Base-by-base conservation (phyloP, 2,888 invertebrate genomes). In the Heliconius charithonia region DNA sequence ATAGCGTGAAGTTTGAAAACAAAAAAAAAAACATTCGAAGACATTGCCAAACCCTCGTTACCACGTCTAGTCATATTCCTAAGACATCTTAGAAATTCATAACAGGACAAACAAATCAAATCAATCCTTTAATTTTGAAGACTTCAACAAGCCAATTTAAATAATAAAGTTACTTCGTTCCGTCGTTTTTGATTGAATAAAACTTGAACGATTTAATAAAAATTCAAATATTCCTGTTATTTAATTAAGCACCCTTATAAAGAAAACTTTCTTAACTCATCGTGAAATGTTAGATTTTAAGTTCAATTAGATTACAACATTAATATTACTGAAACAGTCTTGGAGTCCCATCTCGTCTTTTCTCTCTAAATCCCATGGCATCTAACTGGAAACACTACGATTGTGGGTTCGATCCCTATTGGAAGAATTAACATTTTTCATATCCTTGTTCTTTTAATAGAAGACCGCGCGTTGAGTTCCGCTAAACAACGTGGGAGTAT, bases 151-250 rank as follows among this genome's bases (percentile, higher is more conserved):
- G 89, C 85, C 88, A 88, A 92, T 92, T 89, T 90, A 88, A 90
- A 89, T 92, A 92, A 92, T 89, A 87, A 87, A 89, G 90, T 93
- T 89, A 88, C 86, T 83, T 85, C 83, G 84, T 87, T 88, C 89
- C 88, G 90, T 79, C 80, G 78, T 75, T 85, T 84, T 83, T 83
- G 83, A 84, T 82, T 84, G 81, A 79, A 82, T 84, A 81, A 80
- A 80, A 83, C 75, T 80, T 76, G 80, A 81, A 76, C 73, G 80
- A 82, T 81, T 83, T 80, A 81, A 83, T 83, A 84, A 84, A 85
- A 85, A 85, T 83, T 83, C 82, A 83, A 84, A 85, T 85, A 85
- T 84, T 85, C 84, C 80, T 82, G 79, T 76, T 81, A 82, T 83
- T 82, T 75, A 83, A 83, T 80, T 82, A 79, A 79, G 79, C 75